Percentiles rank a stretch among this genome's conserved stretches.
Evolutionary conservation across 2,113 vertebrate genomes (phyloP).

Genomic region (Hippoglossus stenolepis): DNA sequence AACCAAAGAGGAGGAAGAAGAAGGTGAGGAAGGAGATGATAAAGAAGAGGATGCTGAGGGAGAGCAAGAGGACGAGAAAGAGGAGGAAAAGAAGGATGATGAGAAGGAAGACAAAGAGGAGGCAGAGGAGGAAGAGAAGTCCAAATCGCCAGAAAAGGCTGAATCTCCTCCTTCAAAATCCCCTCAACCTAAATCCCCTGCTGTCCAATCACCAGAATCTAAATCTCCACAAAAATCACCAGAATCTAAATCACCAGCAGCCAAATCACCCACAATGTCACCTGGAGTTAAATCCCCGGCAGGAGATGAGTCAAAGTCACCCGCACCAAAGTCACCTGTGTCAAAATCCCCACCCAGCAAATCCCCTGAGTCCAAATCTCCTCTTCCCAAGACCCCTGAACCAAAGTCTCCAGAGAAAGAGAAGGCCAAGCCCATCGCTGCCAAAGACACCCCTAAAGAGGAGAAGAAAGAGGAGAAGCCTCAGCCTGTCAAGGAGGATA

Average conservation of each 20-base stretch:
- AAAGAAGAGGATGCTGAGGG: slow-evolving; percentile 34
- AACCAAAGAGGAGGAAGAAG: slow-evolving; percentile 65
- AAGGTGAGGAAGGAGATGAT: slow-evolving; percentile 42
- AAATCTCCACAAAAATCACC: slow-evolving; percentile 72
- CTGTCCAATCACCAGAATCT: slow-evolving; percentile 63
- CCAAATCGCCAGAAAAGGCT: slow-evolving; percentile 64
- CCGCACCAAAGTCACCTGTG: slow-evolving; percentile 65
- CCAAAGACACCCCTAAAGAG: slow-evolving; percentile 63
- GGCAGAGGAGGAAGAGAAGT: slow-evolving; percentile 37
- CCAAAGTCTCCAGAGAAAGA: slow-evolving; percentile 75
- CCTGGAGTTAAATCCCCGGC: slow-evolving; percentile 39
- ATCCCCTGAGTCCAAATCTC: slow-evolving; percentile 67
- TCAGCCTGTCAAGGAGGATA: slow-evolving; percentile 56
- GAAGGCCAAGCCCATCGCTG: slow-evolving; percentile 44
- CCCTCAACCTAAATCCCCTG: slow-evolving; percentile 63
- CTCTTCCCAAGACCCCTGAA: slow-evolving; percentile 70
- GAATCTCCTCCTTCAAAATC: slow-evolving; percentile 62
- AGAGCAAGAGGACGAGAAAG: slow-evolving; percentile 14
- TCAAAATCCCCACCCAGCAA: slow-evolving; percentile 73
- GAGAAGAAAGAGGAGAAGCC: slow-evolving; percentile 67
- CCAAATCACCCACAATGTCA: slow-evolving; percentile 40
- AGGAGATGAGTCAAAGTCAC: slow-evolving; percentile 47
- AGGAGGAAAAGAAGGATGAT: slow-evolving; percentile 29
- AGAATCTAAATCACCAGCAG: slow-evolving; percentile 39
- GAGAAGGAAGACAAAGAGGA: slow-evolving; percentile 50